Evolutionary conservation across 2,888 invertebrate genomes (phyloP).

Genomic region (Artemia sinica): DNA sequence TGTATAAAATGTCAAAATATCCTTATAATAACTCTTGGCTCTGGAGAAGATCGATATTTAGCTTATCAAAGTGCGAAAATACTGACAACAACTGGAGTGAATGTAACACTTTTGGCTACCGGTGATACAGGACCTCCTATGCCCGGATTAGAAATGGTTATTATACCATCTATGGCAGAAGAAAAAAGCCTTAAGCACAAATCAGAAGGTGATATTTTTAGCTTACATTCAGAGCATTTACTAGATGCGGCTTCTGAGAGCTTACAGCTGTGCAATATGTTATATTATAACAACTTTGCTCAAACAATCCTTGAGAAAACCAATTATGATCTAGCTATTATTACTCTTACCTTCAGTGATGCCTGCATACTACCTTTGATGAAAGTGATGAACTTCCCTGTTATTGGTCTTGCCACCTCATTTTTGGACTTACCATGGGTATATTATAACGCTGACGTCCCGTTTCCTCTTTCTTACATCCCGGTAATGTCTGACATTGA

Average conservation of each 20-base stretch:
- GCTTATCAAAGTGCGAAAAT: slow-evolving; percentile 4
- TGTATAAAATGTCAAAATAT: too few relatives aligned
- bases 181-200: background rate
- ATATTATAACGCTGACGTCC: background rate
- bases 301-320: slow-evolving; percentile 7
- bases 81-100: background rate
- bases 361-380: background rate
- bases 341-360: slow-evolving; percentile 3
- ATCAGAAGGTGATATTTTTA: background rate
- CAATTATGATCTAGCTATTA: background rate
- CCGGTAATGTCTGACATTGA: background rate
- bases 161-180: background rate
- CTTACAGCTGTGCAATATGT: background rate
- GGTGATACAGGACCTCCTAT: slow-evolving; percentile 8
- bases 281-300: background rate
- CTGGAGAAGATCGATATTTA: slow-evolving; percentile 4
- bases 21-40: background rate
- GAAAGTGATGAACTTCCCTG: slow-evolving; percentile 3
- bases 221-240: background rate
- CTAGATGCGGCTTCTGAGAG: background rate
- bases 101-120: background rate
- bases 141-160: slow-evolving; percentile 2
- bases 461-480: background rate
- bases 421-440: background rate
- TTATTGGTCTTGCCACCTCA: background rate